Percentiles rank a stretch among this genome's conserved stretches.
These are phyloP conservation scores for Balanococcus diminutus DNA, from an alignment of 2,888 invertebrate species.

Conservation along the genomic window DNA sequence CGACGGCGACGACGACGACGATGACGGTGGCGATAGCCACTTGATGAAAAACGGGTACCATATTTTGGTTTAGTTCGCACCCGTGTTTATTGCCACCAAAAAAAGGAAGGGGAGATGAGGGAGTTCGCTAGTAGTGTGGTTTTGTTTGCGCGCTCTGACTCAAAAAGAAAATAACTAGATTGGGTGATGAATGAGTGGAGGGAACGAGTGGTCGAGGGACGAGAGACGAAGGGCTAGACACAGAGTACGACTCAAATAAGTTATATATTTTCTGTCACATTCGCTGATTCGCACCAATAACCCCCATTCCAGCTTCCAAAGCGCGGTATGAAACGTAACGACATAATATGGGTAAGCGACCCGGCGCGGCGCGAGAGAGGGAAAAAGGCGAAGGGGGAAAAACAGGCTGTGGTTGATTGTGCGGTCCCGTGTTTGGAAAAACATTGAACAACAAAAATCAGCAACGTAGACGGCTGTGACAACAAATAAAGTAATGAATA, in stretches of 20 bases:
- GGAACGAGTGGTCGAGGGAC: neutral
- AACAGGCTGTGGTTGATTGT: slow-evolving; percentile 53
- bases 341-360: slow-evolving; percentile 45
- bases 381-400: neutral
- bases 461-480: slow-evolving; percentile 54
- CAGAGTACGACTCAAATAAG: slow-evolving; percentile 14
- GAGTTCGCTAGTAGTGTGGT: neutral
- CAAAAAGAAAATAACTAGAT: slow-evolving; percentile 27
- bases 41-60: neutral
- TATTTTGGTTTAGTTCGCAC: neutral
- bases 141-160: neutral
- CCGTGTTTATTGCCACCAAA: neutral
- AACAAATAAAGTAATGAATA: slow-evolving; percentile 55
- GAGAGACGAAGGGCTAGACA: neutral
- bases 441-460: slow-evolving; percentile 55
- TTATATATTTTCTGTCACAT: slow-evolving; percentile 49
- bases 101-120: neutral
- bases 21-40: too few species aligned
- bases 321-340: slow-evolving; percentile 46
- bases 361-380: neutral
- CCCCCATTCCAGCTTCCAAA: slow-evolving; percentile 41
- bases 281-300: slow-evolving; percentile 54
- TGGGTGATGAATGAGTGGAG: neutral
- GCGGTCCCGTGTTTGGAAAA: slow-evolving; percentile 55
- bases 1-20: neutral